Base-by-base conservation (phyloP, 2,888 invertebrate genomes). In the Apamea sordens region DNA sequence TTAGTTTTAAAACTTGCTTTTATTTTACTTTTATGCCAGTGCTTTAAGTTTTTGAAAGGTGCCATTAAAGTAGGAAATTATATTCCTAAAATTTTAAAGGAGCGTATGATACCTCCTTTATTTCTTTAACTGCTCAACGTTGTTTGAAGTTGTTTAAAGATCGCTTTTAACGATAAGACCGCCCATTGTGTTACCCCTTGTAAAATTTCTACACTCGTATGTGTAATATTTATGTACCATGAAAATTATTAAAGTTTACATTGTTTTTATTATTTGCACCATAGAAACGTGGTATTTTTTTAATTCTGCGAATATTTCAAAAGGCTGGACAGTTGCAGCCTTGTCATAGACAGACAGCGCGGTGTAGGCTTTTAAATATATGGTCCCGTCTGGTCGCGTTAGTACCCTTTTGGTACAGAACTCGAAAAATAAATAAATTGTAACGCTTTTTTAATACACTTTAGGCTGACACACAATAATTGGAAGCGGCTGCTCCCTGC, bases 1-100 rank as follows among this genome's bases (percentile, higher is more conserved):
- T 53, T 64, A 73, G 61, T 83, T 82, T 59, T 28, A 53, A 84
- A 79, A 79, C 69, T 69, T 15, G 36, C 36, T 82, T 83, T 85
- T 80, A 73, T 81, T 65, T 73, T 53, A 56, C 36, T 82, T 71
- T 64, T 53, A 73, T 86, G 59, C 28, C n/a, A 71, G 73, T 32
- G 44, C 32, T 86, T 71, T 64, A 28, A 84, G 41, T 73, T 75
- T 76, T 59, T 61, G 13, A 75, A 28, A 64, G n/a, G 6, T 50
- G n/a, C 28, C 13, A 61, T 67, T 67, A 44, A 53, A 72, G 65
- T 21, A 2, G 10, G 18, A 59, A 21, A 36, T 65, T 69, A 64
- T 50, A 28, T n/a, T 70, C 5, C 5, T 13, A 1, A 18, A n/a
- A 7, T n/a, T 44, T 77, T 0, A 50, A 65, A 71, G 6, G 56